These are phyloP conservation scores for Pogonomyrmex barbatus DNA, from an alignment of 1,140 invertebrate species.

Conservation along the genomic window DNA sequence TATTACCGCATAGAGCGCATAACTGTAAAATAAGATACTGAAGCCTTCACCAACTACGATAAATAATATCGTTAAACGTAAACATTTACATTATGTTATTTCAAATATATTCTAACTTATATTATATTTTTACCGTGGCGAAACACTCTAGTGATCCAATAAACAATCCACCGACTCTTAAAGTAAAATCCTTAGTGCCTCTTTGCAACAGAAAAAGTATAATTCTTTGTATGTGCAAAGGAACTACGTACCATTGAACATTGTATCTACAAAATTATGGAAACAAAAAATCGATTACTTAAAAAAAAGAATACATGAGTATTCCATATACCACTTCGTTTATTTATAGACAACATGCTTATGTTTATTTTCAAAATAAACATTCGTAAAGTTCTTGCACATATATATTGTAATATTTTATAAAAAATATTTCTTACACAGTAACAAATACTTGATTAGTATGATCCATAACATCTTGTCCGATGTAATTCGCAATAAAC, in stretches of 20 bases:
- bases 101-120: not conserved
- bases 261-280: not conserved
- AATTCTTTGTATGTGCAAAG: not conserved
- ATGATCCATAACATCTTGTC: slow-evolving; percentile 13
- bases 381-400: not conserved
- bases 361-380: not conserved
- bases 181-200: not conserved
- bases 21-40: slow-evolving; percentile 20
- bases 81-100: not conserved
- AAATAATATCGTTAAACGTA: not conserved
- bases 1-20: not conserved
- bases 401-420: not conserved
- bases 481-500: not conserved
- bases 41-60: not conserved
- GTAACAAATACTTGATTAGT: not conserved
- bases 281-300: not conserved
- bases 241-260: not conserved
- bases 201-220: slow-evolving; percentile 13
- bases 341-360: not conserved
- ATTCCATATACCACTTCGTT: not conserved
- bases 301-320: not conserved
- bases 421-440: not conserved
- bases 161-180: not conserved
- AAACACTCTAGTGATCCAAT: not conserved
- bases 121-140: not conserved